Evolutionary conservation across 2,888 invertebrate genomes (phyloP).

Genomic region (Temnothorax unifasciatus): DNA sequence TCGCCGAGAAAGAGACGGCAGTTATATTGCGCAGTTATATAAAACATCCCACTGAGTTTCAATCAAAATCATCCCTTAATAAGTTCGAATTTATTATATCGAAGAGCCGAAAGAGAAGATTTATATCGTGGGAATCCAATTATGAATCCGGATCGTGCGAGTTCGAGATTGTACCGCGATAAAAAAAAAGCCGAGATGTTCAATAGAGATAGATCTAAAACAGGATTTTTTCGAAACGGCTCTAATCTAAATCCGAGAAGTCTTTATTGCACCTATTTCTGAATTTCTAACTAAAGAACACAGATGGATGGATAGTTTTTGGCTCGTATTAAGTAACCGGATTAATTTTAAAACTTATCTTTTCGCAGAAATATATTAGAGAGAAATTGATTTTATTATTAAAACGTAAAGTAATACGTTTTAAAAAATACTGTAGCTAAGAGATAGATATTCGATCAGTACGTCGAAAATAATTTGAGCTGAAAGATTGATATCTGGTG

Average conservation of each 20-base stretch:
- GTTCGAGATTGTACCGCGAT: constrained; percentile 12
- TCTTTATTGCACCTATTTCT: not conserved
- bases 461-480: not conserved
- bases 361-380: not conserved
- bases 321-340: not conserved
- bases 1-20: constrained; percentile 44
- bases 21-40: constrained; percentile 23
- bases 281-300: not conserved
- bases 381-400: not conserved
- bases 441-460: not conserved
- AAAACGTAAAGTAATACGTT: not conserved
- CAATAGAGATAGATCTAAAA: not conserved
- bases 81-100: constrained; percentile 11
- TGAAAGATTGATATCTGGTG: not conserved
- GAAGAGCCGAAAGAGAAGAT: not conserved
- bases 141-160: constrained; percentile 14
- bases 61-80: constrained; percentile 14
- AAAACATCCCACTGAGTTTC: constrained; percentile 53
- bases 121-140: constrained; percentile 35
- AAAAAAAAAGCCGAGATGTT: not conserved
- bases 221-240: not conserved
- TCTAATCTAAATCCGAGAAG: constrained; percentile 6
- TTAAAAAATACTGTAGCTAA: not conserved
- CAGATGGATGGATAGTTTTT: no score
- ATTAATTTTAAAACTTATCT: constrained; percentile 3